A percentile compares a stretch with the other conserved stretches of the same genome.
Evolutionary conservation across 2,797 vertebrate species (phyloP).

Genomic region (Trichosurus vulpecula): DNA sequence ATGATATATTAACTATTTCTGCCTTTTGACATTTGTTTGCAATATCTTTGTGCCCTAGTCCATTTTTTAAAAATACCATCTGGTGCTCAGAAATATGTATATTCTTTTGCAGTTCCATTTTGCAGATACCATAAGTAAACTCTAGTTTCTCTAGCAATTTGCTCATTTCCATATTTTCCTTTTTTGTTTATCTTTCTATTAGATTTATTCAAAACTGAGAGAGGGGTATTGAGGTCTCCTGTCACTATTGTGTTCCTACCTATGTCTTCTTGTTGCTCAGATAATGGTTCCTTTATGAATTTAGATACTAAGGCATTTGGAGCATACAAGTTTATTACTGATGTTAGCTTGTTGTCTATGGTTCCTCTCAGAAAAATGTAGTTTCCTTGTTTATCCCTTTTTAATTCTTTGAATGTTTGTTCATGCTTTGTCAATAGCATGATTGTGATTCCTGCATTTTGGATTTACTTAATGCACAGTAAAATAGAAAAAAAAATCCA

Average conservation of each 20-base stretch:
- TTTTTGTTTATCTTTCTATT: background rate
- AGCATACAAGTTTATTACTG: background rate
- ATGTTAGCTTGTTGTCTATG: background rate
- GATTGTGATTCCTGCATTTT: background rate
- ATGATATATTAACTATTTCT: background rate
- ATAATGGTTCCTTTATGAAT: background rate
- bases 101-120: background rate
- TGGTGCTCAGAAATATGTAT: background rate
- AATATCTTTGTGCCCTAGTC: background rate
- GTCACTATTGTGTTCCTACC: background rate
- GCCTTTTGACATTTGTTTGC: background rate
- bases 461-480: background rate
- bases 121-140: background rate
- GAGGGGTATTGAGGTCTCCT: background rate
- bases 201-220: background rate
- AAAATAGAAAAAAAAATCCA: background rate
- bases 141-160: background rate
- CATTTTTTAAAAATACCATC: background rate
- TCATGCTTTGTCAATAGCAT: background rate
- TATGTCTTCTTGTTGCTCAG: background rate
- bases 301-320: background rate
- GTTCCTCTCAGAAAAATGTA: background rate
- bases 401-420: background rate
- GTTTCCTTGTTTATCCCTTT: background rate
- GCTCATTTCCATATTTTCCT: background rate